These are phyloP conservation scores for Cyprinodon variegatus DNA, from an alignment of 2,113 vertebrate species.

Conservation along the genomic window DNA sequence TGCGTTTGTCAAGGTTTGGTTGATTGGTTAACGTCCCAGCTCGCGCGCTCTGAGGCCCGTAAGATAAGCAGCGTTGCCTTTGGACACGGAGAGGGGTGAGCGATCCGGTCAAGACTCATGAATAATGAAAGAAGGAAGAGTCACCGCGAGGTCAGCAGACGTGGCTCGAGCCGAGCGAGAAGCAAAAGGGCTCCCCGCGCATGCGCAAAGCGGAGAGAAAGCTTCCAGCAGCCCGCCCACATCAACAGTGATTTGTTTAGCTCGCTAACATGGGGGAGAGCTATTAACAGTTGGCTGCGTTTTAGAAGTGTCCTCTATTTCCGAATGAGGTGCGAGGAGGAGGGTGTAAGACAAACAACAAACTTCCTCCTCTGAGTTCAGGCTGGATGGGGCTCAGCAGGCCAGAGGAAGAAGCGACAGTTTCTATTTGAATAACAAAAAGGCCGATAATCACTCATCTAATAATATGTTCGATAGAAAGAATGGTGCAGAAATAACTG, in stretches of 20 bases:
- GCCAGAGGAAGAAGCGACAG: not conserved
- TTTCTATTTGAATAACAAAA: not conserved
- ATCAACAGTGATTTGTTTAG: slow-evolving; percentile 34
- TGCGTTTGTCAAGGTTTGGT: slow-evolving; percentile 78
- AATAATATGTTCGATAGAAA: too few species aligned
- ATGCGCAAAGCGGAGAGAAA: not conserved
- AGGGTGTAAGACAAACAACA: slow-evolving; percentile 37
- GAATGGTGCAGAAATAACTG: too few species aligned
- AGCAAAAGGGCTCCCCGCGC: slow-evolving; percentile 30
- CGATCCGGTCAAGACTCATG: slow-evolving; percentile 87
- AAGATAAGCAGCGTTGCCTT: slow-evolving; percentile 78
- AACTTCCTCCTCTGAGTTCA: not conserved
- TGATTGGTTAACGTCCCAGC: not conserved
- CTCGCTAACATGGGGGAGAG: slow-evolving; percentile 32
- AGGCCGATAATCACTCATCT: too few species aligned
- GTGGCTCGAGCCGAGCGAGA: slow-evolving; percentile 63
- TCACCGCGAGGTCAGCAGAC: slow-evolving; percentile 97
- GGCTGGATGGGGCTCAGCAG: not conserved
- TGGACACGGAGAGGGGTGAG: slow-evolving; percentile 92
- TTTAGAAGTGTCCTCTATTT: slow-evolving; percentile 56
- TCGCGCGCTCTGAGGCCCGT: not conserved
- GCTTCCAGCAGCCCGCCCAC: not conserved
- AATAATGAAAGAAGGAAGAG: slow-evolving; percentile 92
- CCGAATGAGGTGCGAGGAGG: slow-evolving; percentile 28
- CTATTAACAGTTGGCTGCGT: slow-evolving; percentile 44